Conservation (phyloP, 2,113 vertebrate genomes). For the Campylomormyrus tamandua region DNA sequence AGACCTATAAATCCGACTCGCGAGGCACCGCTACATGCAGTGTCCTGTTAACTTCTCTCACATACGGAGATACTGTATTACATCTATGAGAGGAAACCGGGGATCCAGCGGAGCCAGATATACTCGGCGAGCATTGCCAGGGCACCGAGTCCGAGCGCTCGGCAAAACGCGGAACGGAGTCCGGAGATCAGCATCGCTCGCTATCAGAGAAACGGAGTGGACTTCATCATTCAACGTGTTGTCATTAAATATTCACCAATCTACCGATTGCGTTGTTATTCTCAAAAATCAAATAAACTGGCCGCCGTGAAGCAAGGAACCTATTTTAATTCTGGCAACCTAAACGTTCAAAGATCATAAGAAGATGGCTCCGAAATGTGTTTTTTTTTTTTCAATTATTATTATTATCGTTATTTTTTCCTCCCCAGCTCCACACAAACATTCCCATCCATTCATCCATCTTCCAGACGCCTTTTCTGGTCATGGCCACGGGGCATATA, state of each 20-base stretch:
- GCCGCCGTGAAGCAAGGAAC: not conserved
- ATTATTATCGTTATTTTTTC: not conserved
- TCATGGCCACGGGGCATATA: not conserved
- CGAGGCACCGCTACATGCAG: constrained; percentile 9
- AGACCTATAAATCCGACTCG: constrained; percentile 17
- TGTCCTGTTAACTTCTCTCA: constrained; percentile 31
- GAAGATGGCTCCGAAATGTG: not conserved
- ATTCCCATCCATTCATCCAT: not conserved
- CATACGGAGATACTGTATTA: constrained; percentile 11
- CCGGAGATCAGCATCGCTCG: not conserved
- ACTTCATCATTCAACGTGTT: not conserved
- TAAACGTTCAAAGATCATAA: not conserved
- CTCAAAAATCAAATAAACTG: not conserved
- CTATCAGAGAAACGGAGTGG: not conserved
- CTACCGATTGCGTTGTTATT: not conserved
- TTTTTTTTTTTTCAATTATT: not conserved
- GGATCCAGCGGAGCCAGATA: constrained; percentile 24
- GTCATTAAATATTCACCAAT: not conserved
- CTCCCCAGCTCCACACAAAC: not conserved
- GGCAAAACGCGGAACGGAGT: constrained; percentile 30
- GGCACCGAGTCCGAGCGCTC: constrained; percentile 3
- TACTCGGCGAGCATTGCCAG: constrained; percentile 18
- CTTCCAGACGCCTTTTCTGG: not conserved
- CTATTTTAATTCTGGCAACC: not conserved
- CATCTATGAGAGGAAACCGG: constrained; percentile 15